phyloP scores from a whole-genome alignment of 1,140 invertebrate genomes.

The Brachionus calyciflorus region DNA sequence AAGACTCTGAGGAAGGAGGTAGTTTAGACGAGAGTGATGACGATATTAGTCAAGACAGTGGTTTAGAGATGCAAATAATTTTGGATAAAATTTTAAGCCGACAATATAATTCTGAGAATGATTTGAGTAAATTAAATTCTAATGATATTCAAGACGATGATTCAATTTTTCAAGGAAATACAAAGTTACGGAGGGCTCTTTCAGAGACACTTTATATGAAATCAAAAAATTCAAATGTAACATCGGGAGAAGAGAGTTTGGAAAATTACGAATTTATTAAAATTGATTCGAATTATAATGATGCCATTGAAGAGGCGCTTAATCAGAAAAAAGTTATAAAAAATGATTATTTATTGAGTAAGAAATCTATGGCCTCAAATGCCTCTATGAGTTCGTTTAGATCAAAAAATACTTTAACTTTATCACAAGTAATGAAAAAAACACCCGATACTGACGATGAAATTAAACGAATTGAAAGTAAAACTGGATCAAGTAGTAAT shows the following conservation, averaged over 20 bases:
- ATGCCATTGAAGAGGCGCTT: constrained; percentile 20
- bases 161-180: not conserved
- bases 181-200: not conserved
- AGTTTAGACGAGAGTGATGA: constrained; percentile 46
- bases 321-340: constrained; percentile 35
- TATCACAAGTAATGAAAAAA: not conserved
- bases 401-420: not conserved
- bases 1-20: constrained; percentile 50
- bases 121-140: constrained; percentile 47
- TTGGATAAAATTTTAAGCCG: constrained; percentile 35
- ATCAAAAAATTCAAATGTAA: not conserved
- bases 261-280: constrained; percentile 8
- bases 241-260: not conserved
- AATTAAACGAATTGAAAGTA: not conserved
- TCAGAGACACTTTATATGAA: not conserved
- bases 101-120: constrained; percentile 37
- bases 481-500: not conserved
- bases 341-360: not conserved
- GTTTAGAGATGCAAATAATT: not conserved
- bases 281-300: constrained; percentile 40
- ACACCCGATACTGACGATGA: not conserved
- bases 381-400: not conserved
- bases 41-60: not conserved
- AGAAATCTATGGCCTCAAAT: not conserved
- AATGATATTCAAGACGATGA: constrained; percentile 48